Conservation (phyloP, 2,797 vertebrate genomes). For the Adrianichthys oophorus region DNA sequence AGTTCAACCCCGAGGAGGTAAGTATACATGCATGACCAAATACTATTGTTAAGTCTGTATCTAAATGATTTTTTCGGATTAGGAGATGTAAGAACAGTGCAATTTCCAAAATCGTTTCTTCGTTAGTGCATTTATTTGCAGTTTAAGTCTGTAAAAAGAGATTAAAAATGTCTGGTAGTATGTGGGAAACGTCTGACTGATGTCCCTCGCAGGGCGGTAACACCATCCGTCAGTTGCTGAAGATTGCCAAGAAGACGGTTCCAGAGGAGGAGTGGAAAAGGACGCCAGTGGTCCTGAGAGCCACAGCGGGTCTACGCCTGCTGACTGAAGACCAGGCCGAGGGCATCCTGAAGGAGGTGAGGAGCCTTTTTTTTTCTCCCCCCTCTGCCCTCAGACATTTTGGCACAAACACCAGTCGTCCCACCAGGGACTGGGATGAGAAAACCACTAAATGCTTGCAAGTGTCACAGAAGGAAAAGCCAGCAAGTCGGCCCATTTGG, state of each 20-base stretch:
- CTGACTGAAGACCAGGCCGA: slow-evolving; percentile 88
- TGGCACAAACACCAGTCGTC: slow-evolving; percentile 63
- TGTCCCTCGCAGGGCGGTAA: slow-evolving; percentile 84
- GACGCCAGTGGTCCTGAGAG: slow-evolving; percentile 94
- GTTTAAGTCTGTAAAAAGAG: background rate
- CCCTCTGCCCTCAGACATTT: slow-evolving; percentile 68
- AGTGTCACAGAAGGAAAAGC: slow-evolving; percentile 69
- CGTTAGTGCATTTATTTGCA: background rate
- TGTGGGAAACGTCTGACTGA: background rate
- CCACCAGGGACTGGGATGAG: slow-evolving; percentile 65
- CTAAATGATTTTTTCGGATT: slow-evolving; percentile 56
- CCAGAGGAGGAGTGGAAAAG: slow-evolving; percentile 88
- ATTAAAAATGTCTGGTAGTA: slow-evolving; percentile 1
- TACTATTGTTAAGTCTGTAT: slow-evolving; percentile 37
- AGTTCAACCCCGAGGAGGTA: slow-evolving; percentile 90
- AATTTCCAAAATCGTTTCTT: slow-evolving; percentile 46
- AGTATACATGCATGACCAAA: slow-evolving; percentile 47
- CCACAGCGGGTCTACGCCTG: slow-evolving; percentile 92
- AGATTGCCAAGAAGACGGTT: slow-evolving; percentile 88
- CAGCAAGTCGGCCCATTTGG: slow-evolving; percentile 68
- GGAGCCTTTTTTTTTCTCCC: slow-evolving; percentile 25
- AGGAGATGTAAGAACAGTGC: slow-evolving; percentile 51
- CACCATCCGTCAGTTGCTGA: slow-evolving; percentile 85
- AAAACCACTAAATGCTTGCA: slow-evolving; percentile 79
- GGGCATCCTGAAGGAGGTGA: slow-evolving; percentile 88